A percentile compares a stretch with the other conserved stretches of the same genome.
Evolutionary conservation across 2,888 invertebrate genomes (phyloP).

Genomic region (Troides aeacus): DNA sequence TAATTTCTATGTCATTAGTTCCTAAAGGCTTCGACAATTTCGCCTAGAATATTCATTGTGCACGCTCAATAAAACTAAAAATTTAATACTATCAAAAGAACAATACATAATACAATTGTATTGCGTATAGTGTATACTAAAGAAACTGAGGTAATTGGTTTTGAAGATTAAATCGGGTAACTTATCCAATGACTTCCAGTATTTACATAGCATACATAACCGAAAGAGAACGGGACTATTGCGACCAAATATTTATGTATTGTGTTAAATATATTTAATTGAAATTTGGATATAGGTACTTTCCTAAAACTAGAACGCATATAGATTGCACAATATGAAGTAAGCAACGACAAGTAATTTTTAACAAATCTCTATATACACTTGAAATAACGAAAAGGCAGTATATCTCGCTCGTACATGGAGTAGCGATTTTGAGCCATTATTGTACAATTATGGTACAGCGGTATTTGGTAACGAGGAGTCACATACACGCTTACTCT

Average conservation of each 20-base stretch:
- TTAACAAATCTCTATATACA: constrained; percentile 48
- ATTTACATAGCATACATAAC: constrained; percentile 61
- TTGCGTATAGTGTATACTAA: constrained; percentile 68
- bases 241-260: constrained; percentile 45
- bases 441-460: constrained; percentile 52
- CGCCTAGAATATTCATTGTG: constrained; percentile 52
- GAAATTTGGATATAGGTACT: constrained; percentile 53
- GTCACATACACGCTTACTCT: constrained; percentile 48
- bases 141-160: constrained; percentile 80
- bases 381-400: constrained; percentile 42
- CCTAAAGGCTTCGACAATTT: constrained; percentile 49
- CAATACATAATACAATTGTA: constrained; percentile 59
- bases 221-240: constrained; percentile 34
- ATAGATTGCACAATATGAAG: constrained; percentile 60
- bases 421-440: constrained; percentile 45
- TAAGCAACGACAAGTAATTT: constrained; percentile 33
- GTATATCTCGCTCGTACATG: constrained; percentile 37
- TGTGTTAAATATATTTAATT: constrained; percentile 36
- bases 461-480: constrained; percentile 61
- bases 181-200: constrained; percentile 76
- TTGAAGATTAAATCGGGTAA: constrained; percentile 72
- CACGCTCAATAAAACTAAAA: constrained; percentile 59
- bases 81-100: constrained; percentile 68
- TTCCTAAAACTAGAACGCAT: constrained; percentile 48
- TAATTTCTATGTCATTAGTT: constrained; percentile 50